These are phyloP conservation scores for Eubucco bourcierii DNA, from an alignment of 2,113 vertebrate species.

Conservation along the genomic window DNA sequence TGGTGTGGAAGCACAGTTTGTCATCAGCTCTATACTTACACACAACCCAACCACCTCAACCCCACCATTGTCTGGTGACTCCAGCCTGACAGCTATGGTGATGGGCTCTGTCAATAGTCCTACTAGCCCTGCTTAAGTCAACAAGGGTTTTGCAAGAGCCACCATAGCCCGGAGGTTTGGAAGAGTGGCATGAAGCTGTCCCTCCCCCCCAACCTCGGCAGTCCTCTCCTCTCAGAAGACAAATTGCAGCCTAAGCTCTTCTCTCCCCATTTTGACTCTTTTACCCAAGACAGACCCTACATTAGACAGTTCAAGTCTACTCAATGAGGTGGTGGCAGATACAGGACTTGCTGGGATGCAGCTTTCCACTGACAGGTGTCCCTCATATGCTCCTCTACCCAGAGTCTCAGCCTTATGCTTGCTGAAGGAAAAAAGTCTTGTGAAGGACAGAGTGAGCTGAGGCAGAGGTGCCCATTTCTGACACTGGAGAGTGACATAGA, in stretches of 20 bases:
- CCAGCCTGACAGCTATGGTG: background rate
- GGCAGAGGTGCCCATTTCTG: background rate
- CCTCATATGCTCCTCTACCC: background rate
- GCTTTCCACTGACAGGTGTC: background rate
- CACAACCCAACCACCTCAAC: background rate
- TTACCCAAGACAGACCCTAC: background rate
- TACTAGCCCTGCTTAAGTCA: slow-evolving; percentile 1
- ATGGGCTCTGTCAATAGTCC: slow-evolving; percentile 10
- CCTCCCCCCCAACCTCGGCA: background rate
- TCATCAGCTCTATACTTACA: background rate
- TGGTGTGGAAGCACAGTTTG: background rate
- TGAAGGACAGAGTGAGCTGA: background rate
- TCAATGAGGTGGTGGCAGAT: background rate
- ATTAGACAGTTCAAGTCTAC: background rate
- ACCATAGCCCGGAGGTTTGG: background rate
- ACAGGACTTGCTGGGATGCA: background rate
- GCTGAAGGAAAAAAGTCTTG: background rate
- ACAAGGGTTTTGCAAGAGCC: slow-evolving; percentile 28
- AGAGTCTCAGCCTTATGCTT: background rate
- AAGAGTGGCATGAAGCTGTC: background rate
- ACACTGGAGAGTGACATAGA: background rate
- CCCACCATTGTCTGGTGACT: background rate
- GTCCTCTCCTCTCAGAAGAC: background rate
- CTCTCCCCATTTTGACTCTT: background rate
- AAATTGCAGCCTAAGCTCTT: background rate